Percentiles rank a stretch among this genome's conserved stretches.
Evolutionary conservation across 2,113 vertebrate species (phyloP).

Genomic region (Acanthisitta chloris): DNA sequence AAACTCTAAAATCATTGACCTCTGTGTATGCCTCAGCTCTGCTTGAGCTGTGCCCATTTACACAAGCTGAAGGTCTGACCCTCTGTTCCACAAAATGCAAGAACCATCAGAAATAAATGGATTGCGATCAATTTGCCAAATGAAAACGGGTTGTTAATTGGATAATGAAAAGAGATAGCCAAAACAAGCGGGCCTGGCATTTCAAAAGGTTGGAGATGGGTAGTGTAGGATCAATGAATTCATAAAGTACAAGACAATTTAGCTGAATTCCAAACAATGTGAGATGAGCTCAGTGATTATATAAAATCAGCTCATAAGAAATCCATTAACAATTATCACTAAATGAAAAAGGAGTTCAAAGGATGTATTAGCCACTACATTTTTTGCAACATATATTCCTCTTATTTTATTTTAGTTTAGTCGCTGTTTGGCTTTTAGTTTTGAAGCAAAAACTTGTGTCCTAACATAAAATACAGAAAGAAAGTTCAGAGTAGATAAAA

Average conservation of each 20-base stretch:
- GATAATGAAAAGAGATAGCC: background rate
- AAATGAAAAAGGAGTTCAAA: background rate
- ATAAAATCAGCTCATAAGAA: background rate
- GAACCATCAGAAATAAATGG: background rate
- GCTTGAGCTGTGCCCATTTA: background rate
- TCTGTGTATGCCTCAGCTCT: background rate
- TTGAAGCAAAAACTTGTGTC: background rate
- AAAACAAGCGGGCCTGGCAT: background rate
- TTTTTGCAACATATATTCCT: background rate
- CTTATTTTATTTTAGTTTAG: background rate
- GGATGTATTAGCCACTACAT: background rate
- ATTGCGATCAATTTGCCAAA: background rate
- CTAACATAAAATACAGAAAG: background rate
- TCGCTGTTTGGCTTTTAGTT: background rate
- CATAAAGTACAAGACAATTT: background rate
- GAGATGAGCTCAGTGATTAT: background rate
- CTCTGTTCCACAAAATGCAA: background rate
- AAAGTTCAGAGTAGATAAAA: background rate
- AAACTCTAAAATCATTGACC: background rate
- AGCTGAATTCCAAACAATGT: background rate
- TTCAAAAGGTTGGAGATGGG: background rate
- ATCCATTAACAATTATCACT: background rate
- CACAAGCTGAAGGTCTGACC: background rate
- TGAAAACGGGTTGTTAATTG: background rate
- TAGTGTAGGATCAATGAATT: background rate